Evolutionary conservation across 2,888 invertebrate species (phyloP).

Genomic region (Tenthredo livida): DNA sequence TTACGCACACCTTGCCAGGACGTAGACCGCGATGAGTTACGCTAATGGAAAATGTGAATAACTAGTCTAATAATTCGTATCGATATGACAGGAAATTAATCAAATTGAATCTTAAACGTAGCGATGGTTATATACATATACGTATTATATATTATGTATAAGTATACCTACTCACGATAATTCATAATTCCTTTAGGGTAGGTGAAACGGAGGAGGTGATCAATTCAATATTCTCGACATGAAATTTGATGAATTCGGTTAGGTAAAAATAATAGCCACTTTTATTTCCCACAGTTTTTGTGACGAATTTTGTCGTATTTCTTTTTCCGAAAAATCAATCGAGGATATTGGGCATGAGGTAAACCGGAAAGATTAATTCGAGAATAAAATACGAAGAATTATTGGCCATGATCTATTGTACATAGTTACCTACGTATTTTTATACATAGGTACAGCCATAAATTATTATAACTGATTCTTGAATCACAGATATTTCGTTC

Average conservation of each 20-base stretch:
- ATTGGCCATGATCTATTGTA: neutral
- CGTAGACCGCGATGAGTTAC: conserved; percentile 31
- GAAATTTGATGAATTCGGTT: neutral
- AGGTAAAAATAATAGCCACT: neutral
- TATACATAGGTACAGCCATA: neutral
- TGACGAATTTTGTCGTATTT: neutral
- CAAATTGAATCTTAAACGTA: conserved; percentile 38
- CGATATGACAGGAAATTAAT: conserved; percentile 45
- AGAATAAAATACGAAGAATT: neutral
- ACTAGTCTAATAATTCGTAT: conserved; percentile 29
- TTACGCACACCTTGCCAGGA: neutral
- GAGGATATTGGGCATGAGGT: neutral
- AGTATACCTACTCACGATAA: neutral
- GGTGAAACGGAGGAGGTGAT: neutral
- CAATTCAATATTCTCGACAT: neutral
- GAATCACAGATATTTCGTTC: neutral
- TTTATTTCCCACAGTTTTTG: neutral
- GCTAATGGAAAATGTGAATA: conserved; percentile 43
- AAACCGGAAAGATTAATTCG: neutral
- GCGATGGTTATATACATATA: neutral
- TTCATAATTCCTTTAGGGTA: neutral
- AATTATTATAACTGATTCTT: conserved; percentile 3
- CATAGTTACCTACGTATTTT: neutral
- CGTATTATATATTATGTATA: neutral
- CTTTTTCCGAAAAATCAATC: neutral